Base-by-base conservation (phyloP, 2,888 invertebrate species). In the Notocelia uddmanniana region DNA sequence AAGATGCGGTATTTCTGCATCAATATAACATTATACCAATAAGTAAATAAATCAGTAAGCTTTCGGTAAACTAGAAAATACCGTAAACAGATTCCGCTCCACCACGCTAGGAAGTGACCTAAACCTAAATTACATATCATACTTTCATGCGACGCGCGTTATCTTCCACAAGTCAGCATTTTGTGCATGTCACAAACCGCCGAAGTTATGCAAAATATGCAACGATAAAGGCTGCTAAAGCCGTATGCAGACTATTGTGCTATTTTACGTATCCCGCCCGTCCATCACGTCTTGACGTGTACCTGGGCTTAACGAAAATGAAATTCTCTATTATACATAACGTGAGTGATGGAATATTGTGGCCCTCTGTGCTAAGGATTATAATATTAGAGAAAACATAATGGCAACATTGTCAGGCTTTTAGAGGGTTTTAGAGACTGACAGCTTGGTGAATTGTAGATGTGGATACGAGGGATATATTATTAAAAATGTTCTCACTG, bases 301-400 rank as follows among this genome's bases (percentile, higher is more conserved):
- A 67, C 72, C 68, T 67, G 70, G 68, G 72, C 68, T 72, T 72
- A 72, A 67, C 37, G 60, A 72, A 72, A 68, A 72, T 68, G 55
- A 72, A 72, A 68, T 72, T 72, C 72, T 68, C 72, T 55, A 72
- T 72, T 72, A 72, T 72, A 23, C 72, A 55, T 23, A 15, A 21
- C 54, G 21, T 72, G 71, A 72, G 60, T 72, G 60, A 72, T 72
- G 62, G 68, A 54, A 66, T 54, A 57, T 69, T 45, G 59, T 45
- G 45, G 54, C 59, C 52, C 66, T 70, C 70, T 59, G 52, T 41
- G 50, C 21, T 8, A 59, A 45, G 70, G 70, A 66, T 71, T 71
- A 71, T 67, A 67, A 60, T 71, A 66, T 59, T 48, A 50, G 37
- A 63, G 59, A 69, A 69, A 57, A 64, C 59, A 71, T 71, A 59